Base-by-base conservation (phyloP, 1,140 invertebrate species). In the Aphis craccivora region DNA sequence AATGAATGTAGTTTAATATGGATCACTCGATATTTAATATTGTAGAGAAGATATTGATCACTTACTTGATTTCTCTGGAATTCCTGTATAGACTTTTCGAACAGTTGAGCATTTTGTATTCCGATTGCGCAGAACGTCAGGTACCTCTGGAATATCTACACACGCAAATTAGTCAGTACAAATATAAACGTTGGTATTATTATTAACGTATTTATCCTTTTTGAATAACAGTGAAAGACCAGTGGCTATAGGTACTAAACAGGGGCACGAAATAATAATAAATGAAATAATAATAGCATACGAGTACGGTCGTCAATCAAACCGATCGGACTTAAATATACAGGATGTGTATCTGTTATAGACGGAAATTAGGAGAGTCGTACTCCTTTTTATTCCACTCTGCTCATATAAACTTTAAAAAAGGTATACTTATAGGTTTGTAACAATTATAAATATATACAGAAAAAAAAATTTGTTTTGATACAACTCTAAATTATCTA, bases 111-210 rank as follows among this genome's bases (percentile, higher is more conserved):
- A 96, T 99, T 99, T 95, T 99, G 98, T 94, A 99, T 98, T 18
- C 99, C 98, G 94, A 99, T 99, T 9, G 98, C 98, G 95, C 99
- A 99, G 95, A 99, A 99, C 11, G 98, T 99, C 35, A 99, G 96
- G 95, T 99, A 99, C 40, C 98, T 96, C 94, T 95, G 95, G 95
- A 96, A 96, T 40, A 97, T 96, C 96, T 97, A 22, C 6, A 25
- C 87, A 88, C 48, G 30, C 5, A 53, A 48, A 87, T n/a, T 14
- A 81, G 76, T 81, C 20, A 37, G n/a, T 37, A 81, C n/a, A 81
- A 81, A n/a, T 37, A 20, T 22, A 81, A 35, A 20, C 76, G 20
- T 81, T 7, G 6, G 35, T 37, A 8, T 37, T 37, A 6, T 81
- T 37, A 37, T 37, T 76, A 35, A 11, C n/a, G n/a, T 81, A 18